These are phyloP conservation scores for Acrobasis suavella DNA, from an alignment of 2,888 invertebrate species.

Conservation along the genomic window DNA sequence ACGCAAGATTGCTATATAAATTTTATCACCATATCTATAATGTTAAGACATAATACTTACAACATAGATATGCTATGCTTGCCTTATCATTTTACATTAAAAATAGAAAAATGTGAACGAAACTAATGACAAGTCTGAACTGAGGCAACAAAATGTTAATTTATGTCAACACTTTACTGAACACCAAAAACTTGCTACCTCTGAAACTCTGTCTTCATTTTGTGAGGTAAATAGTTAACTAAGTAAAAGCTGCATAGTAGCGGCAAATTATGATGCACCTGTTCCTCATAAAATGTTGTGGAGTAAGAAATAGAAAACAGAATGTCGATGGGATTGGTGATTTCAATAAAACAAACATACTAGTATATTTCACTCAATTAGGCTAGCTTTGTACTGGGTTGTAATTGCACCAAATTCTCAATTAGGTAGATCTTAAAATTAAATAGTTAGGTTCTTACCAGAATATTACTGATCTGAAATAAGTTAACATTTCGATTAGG, in stretches of 20 bases:
- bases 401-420: no score
- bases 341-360: no score
- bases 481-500: no score
- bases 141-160: slow-evolving; percentile 56
- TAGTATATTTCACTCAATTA: no score
- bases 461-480: no score
- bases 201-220: slow-evolving; percentile 7
- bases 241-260: slow-evolving; percentile 4
- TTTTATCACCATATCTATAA: no score
- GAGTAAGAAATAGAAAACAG: not conserved
- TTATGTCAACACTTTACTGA: slow-evolving; percentile 41
- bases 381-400: no score
- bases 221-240: slow-evolving; percentile 15
- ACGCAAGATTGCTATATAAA: no score
- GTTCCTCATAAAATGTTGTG: slow-evolving; percentile 5
- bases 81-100: not conserved
- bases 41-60: no score
- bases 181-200: slow-evolving; percentile 17
- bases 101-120: slow-evolving; percentile 12
- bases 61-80: not conserved
- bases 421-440: no score
- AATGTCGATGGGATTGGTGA: not conserved
- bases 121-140: slow-evolving; percentile 42
- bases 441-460: no score
- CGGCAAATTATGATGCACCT: slow-evolving; percentile 16